Percentiles rank a stretch among this genome's conserved stretches.
phyloP scores from a whole-genome alignment of 2,888 invertebrate species.

The Macaria liturata region DNA sequence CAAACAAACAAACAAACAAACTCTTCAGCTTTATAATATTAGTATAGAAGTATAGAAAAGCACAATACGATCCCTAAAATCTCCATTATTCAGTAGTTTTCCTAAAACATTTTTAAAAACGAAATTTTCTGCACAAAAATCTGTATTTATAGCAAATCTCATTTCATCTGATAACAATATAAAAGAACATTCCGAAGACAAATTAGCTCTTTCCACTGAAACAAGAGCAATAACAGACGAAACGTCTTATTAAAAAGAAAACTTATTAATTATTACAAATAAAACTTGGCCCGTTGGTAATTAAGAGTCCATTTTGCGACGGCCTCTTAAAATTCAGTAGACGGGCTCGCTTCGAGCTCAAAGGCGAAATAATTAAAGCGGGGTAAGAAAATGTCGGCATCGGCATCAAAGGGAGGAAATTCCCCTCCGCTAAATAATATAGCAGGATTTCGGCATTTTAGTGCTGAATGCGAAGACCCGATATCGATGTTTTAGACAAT shows the following conservation, averaged over 20 bases:
- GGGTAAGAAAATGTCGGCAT: conserved; percentile 69
- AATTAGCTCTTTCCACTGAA: conserved; percentile 1
- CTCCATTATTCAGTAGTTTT: no score
- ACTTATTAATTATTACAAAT: conserved; percentile 77
- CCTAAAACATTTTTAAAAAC: not conserved
- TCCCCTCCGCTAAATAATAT: conserved; percentile 69
- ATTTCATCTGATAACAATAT: no score
- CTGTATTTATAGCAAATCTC: no score
- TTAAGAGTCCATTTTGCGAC: conserved; percentile 79
- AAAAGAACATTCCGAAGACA: conserved; percentile 2
- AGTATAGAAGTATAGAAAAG: no score
- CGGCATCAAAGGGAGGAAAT: conserved; percentile 73
- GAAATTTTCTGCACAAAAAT: no score
- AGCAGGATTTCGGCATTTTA: conserved; percentile 59
- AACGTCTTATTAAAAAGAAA: conserved; percentile 44
- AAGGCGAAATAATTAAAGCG: conserved; percentile 80
- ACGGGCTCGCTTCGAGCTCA: conserved; percentile 64
- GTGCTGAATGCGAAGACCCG: conserved; percentile 9
- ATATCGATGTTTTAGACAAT: conserved; percentile 7
- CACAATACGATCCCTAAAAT: no score
- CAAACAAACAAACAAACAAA: no score
- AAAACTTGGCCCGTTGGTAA: conserved; percentile 67
- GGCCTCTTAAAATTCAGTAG: conserved; percentile 79
- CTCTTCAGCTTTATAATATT: no score
- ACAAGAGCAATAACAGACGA: conserved; percentile 37